Evolutionary conservation across 2,113 vertebrate species (phyloP).

Genomic region (Nothoprocta perdicaria): DNA sequence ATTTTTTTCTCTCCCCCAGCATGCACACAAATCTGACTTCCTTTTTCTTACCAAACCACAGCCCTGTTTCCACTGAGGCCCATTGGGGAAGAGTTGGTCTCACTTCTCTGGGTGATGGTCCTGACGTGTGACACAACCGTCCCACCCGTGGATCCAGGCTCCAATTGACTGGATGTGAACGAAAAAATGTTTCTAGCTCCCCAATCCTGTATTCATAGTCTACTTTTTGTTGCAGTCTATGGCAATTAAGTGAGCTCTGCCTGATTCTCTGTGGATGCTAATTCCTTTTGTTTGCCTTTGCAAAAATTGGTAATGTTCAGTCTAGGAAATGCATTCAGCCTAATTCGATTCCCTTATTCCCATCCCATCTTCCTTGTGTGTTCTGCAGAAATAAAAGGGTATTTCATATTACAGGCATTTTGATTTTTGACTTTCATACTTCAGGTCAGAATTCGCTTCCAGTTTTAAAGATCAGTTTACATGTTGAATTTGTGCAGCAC

Average conservation of each 20-base stretch:
- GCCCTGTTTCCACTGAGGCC: neutral
- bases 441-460: constrained; percentile 41
- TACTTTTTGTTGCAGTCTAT: neutral
- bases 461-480: constrained; percentile 56
- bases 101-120: neutral
- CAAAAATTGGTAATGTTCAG: constrained; percentile 10
- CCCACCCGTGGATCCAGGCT: neutral
- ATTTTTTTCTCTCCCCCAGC: neutral
- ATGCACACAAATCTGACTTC: neutral
- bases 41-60: neutral
- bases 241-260: neutral
- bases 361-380: constrained; percentile 11
- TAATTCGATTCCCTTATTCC: constrained; percentile 6
- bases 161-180: neutral
- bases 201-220: neutral
- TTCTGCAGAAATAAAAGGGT: constrained; percentile 44
- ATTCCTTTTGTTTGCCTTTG: constrained; percentile 39
- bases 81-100: neutral
- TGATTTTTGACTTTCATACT: constrained; percentile 39
- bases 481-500: constrained; percentile 42
- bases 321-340: constrained; percentile 45
- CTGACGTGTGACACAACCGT: fast-evolving
- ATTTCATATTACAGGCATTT: constrained; percentile 40
- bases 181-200: neutral
- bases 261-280: neutral